Evolutionary conservation across 2,113 vertebrate species (phyloP).

Genomic region (Oryzias woworae): DNA sequence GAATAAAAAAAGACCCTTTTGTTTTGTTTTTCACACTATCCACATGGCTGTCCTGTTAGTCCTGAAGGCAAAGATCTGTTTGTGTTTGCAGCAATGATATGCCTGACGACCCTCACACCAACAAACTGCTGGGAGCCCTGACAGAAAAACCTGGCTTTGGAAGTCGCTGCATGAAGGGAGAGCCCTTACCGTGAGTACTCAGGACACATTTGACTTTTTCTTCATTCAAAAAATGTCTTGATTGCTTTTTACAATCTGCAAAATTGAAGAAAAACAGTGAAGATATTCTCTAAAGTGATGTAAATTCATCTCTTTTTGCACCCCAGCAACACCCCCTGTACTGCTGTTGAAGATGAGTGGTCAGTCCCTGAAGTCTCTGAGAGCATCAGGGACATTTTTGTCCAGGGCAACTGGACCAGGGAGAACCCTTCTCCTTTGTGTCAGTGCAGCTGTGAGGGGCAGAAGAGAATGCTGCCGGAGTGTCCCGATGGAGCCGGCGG

Average conservation of each 20-base stretch:
- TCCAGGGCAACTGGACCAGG: constrained; percentile 92
- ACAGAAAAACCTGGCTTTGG: constrained; percentile 86
- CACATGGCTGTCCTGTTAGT: not conserved
- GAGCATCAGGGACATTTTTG: constrained; percentile 80
- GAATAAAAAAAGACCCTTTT: too few relatives aligned
- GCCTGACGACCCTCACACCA: constrained; percentile 83
- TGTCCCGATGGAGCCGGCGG: constrained; percentile 91
- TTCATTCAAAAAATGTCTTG: not conserved
- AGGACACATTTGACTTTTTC: not conserved
- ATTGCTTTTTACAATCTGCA: not conserved
- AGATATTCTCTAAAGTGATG: not conserved
- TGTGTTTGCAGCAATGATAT: constrained; percentile 85
- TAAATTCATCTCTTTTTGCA: not conserved
- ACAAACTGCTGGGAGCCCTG: constrained; percentile 83
- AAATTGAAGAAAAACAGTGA: not conserved
- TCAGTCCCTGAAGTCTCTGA: constrained; percentile 73
- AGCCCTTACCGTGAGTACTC: constrained; percentile 83
- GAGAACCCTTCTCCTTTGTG: constrained; percentile 91
- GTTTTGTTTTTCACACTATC: not conserved
- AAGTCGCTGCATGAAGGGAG: constrained; percentile 85
- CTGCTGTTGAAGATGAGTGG: constrained; percentile 79
- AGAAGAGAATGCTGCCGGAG: constrained; percentile 93
- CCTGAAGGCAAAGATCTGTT: not conserved
- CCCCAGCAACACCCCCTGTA: constrained; percentile 79
- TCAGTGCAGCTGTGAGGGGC: constrained; percentile 87